phyloP scores from a whole-genome alignment of 1,140 invertebrate genomes.

The Cataglyphis hispanica region DNA sequence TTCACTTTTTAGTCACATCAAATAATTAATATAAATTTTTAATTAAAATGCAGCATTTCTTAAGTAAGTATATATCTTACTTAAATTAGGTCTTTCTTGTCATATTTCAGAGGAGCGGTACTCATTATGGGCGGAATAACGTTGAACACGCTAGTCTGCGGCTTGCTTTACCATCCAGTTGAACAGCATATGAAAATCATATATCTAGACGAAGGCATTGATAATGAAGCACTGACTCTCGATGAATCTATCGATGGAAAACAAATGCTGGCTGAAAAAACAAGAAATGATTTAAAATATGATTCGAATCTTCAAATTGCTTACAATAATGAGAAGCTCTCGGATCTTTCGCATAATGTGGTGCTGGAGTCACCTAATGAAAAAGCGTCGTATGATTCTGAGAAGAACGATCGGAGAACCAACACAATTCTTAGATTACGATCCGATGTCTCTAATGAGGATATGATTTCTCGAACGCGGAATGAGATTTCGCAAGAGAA shows the following conservation, averaged over 20 bases:
- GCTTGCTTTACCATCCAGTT: slow-evolving; percentile 93
- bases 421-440: slow-evolving; percentile 16
- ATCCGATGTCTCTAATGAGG: neutral
- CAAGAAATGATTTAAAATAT: neutral
- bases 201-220: slow-evolving; percentile 86
- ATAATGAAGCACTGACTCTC: slow-evolving; percentile 84
- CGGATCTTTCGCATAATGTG: slow-evolving; percentile 54
- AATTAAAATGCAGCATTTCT: neutral
- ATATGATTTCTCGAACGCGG: neutral
- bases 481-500: neutral
- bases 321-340: slow-evolving; percentile 32
- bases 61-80: slow-evolving; percentile 11
- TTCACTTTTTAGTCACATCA: no score
- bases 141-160: slow-evolving; percentile 92
- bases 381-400: neutral
- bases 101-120: slow-evolving; percentile 89
- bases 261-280: neutral
- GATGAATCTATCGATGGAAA: slow-evolving; percentile 71
- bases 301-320: neutral
- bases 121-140: slow-evolving; percentile 93
- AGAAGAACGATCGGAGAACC: neutral
- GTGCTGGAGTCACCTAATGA: slow-evolving; percentile 6
- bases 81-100: slow-evolving; percentile 28
- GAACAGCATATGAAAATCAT: slow-evolving; percentile 91
- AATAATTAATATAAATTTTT: no score